Evolutionary conservation across 2,113 vertebrate species (phyloP).

Genomic region (Poeciliopsis occidentalis): DNA sequence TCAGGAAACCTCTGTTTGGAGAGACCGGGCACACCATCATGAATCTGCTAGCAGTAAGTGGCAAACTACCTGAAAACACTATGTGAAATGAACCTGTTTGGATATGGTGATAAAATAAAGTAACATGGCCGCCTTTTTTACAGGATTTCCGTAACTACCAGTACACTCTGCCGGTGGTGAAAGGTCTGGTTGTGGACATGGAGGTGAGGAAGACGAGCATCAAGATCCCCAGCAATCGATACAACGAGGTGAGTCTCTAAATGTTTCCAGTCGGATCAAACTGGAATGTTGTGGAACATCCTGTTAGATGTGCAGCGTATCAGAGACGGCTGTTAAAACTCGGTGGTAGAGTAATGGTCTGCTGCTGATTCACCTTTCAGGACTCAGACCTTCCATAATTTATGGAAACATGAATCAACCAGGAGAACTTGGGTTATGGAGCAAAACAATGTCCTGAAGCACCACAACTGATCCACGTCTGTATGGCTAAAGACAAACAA

Average conservation of each 20-base stretch:
- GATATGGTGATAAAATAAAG: neutral
- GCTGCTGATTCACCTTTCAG: too few relatives aligned
- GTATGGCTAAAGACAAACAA: neutral
- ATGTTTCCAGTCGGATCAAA: neutral
- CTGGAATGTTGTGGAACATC: neutral
- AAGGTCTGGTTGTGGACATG: slow-evolving; percentile 96
- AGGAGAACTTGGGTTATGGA: too few relatives aligned
- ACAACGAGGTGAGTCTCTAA: slow-evolving; percentile 87
- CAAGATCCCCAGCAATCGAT: slow-evolving; percentile 97
- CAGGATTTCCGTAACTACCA: slow-evolving; percentile 99
- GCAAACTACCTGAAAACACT: too few relatives aligned
- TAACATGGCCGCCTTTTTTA: neutral
- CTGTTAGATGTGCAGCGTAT: too few relatives aligned
- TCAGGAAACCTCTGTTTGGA: slow-evolving; percentile 96
- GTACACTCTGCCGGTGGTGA: slow-evolving; percentile 93
- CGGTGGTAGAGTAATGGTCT: too few relatives aligned
- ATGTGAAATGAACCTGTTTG: too few relatives aligned
- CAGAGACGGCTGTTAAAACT: too few relatives aligned
- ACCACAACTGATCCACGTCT: neutral
- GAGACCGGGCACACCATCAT: slow-evolving; percentile 99
- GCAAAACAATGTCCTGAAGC: too few relatives aligned
- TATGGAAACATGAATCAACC: neutral
- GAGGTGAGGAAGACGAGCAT: slow-evolving; percentile 97
- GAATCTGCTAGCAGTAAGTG: slow-evolving; percentile 96
- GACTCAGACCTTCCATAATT: neutral